phyloP scores from a whole-genome alignment of 2,113 vertebrate species.

The Labeo catla region DNA sequence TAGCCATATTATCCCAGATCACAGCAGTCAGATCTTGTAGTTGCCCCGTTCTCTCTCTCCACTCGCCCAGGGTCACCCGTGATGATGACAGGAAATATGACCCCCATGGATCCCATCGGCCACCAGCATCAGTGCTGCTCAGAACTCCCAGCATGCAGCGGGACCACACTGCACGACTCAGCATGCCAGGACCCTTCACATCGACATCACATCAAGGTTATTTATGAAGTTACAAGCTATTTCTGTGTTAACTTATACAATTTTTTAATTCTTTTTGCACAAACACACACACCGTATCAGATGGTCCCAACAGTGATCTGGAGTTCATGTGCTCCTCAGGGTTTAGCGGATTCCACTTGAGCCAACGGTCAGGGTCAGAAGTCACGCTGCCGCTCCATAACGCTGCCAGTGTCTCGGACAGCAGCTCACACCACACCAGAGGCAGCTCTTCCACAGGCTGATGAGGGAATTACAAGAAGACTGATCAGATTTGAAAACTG shows the following conservation, averaged over 20 bases:
- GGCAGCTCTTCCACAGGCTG: conserved; percentile 80
- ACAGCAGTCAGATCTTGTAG: conserved; percentile 82
- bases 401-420: conserved; percentile 79
- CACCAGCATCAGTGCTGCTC: conserved; percentile 75
- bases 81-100: conserved; percentile 82
- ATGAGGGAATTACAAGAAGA: conserved; percentile 35
- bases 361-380: conserved; percentile 87
- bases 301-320: conserved; percentile 58
- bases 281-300: conserved; percentile 65
- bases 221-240: not conserved
- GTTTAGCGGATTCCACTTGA: conserved; percentile 81
- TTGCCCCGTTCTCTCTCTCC: conserved; percentile 86
- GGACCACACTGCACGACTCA: conserved; percentile 88
- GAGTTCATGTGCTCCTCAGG: conserved; percentile 49
- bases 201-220: conserved; percentile 37
- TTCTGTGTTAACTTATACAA: not conserved
- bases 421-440: conserved; percentile 84
- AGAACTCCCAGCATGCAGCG: conserved; percentile 90
- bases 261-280: not conserved
- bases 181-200: conserved; percentile 86
- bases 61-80: conserved; percentile 86
- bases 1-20: conserved; percentile 89
- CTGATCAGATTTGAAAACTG: not conserved
- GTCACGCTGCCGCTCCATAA: conserved; percentile 89
- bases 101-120: conserved; percentile 80